Evolutionary conservation across 92 coral and sea anemone species (phyloP).

Genomic region (Epizoanthus stellaris): DNA sequence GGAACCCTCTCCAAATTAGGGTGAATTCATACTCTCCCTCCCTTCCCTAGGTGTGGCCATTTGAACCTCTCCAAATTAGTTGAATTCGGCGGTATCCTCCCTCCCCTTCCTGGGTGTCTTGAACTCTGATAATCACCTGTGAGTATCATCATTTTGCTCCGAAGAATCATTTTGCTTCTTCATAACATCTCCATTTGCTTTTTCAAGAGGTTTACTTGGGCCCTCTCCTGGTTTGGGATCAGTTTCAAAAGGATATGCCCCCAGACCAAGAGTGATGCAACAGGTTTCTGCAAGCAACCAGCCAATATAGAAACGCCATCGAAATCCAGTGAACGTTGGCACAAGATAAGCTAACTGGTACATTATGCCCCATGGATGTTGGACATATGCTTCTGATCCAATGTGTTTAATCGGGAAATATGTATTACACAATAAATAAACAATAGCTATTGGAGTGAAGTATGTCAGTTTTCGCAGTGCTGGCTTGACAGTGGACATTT

Average conservation of each 20-base stretch:
- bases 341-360: conserved; percentile 84
- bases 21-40: neutral
- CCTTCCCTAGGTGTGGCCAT: neutral
- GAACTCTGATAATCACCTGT: conserved; percentile 48
- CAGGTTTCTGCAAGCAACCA: conserved; percentile 95
- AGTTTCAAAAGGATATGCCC: conserved; percentile 89
- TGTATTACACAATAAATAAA: conserved; percentile 68
- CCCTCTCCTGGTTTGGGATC: conserved; percentile 91
- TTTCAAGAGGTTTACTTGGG: conserved; percentile 71
- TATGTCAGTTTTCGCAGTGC: conserved; percentile 73
- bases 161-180: conserved; percentile 18
- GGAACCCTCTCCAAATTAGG: neutral
- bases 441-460: conserved; percentile 62
- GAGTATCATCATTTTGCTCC: conserved; percentile 54
- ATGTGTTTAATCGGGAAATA: conserved; percentile 83
- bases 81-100: neutral
- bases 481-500: conserved; percentile 78
- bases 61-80: too few species aligned
- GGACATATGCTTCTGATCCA: conserved; percentile 67
- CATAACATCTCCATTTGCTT: conserved; percentile 54
- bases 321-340: conserved; percentile 89
- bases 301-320: conserved; percentile 95
- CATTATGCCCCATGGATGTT: conserved; percentile 83
- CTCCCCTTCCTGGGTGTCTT: neutral
- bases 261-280: conserved; percentile 87